Evolutionary conservation across 2,888 invertebrate genomes (phyloP).

Genomic region (Palloptera scutellata): DNA sequence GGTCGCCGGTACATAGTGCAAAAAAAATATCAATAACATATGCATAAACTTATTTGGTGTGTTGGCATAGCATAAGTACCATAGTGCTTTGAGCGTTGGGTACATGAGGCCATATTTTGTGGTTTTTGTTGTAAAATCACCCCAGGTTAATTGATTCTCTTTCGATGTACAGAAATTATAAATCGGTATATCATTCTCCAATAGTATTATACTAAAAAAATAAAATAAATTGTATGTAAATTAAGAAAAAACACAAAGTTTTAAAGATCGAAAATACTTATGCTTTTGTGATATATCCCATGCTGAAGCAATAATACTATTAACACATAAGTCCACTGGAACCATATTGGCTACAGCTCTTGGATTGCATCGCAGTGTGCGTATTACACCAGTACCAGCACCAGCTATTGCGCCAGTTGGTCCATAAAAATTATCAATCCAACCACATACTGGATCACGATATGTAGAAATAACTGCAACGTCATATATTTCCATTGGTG

Average conservation of each 20-base stretch:
- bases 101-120: conserved; percentile 68
- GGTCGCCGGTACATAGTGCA: conserved; percentile 74
- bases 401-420: conserved; percentile 80
- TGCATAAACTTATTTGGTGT: conserved; percentile 68
- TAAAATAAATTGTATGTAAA: conserved; percentile 7
- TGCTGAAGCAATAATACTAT: conserved; percentile 80
- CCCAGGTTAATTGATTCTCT: conserved; percentile 85
- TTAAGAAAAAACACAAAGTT: not conserved
- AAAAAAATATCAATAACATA: conserved; percentile 68
- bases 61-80: conserved; percentile 73
- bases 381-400: conserved; percentile 76
- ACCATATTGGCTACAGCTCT: conserved; percentile 80
- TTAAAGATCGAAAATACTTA: conserved; percentile 35
- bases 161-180: conserved; percentile 89
- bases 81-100: conserved; percentile 73
- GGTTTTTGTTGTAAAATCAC: conserved; percentile 70
- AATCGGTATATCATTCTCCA: conserved; percentile 69
- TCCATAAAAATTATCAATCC: conserved; percentile 93
- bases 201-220: conserved; percentile 36
- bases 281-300: conserved; percentile 73
- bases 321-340: conserved; percentile 79
- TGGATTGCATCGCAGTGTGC: conserved; percentile 75
- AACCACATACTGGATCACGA: conserved; percentile 79
- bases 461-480: conserved; percentile 72
- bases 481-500: conserved; percentile 1